Base-by-base conservation (phyloP, 2,888 invertebrate species). In the Elmis aenea region DNA sequence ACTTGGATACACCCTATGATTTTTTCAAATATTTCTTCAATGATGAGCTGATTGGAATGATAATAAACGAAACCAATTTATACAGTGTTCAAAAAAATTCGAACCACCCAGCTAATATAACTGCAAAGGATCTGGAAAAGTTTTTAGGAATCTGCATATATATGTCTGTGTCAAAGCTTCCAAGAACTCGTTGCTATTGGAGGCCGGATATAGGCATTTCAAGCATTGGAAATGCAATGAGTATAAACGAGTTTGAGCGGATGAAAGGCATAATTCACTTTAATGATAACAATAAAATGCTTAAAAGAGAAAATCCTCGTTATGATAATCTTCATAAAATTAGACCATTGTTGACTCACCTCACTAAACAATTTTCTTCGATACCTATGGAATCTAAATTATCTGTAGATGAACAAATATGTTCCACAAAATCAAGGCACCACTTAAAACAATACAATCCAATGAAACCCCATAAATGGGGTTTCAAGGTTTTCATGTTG, bases 401-500 rank as follows among this genome's bases (percentile, higher is more conserved):
- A n/a, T n/a, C n/a, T n/a, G n/a, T n/a, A n/a, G n/a, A n/a, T n/a
- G n/a, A n/a, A n/a, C n/a, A n/a, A n/a, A n/a, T n/a, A n/a, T n/a
- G n/a, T n/a, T n/a, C n/a, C n/a, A n/a, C n/a, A n/a, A n/a, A n/a
- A n/a, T n/a, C n/a, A n/a, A n/a, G n/a, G n/a, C n/a, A n/a, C n/a
- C n/a, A n/a, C n/a, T n/a, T n/a, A n/a, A n/a, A n/a, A n/a, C n/a
- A 55, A 34, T 62, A 61, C 43, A 48, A 58, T 36, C 61, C 61
- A 10, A 48, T 52, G 14, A 66, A 64, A 39, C 62, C 61, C 25
- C 60, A 62, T 35, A 64, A 66, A 48, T 64, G 59, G 59, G 60
- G 54, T 14, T 57, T 39, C 29, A 57, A 54, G 42, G 13, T 58
- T 1, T 57, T 50, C 39, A 45, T 55, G 29, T 26, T 55, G 5